Conservation (phyloP, 2,888 invertebrate genomes). For the Lithophane ornitopus region DNA sequence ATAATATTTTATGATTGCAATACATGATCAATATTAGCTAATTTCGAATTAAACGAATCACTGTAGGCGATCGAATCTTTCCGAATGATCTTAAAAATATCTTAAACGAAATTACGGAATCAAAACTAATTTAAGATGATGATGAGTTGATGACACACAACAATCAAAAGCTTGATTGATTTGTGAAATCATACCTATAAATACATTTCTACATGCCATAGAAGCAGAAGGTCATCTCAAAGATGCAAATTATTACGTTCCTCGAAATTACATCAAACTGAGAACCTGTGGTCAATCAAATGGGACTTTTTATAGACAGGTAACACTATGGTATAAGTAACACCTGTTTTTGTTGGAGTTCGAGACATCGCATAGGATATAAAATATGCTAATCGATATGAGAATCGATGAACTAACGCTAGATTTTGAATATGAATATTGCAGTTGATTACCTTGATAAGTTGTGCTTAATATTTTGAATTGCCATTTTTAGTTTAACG, state of each 20-base stretch:
- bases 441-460: constrained; percentile 26
- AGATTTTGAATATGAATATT: constrained; percentile 38
- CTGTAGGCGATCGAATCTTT: not conserved
- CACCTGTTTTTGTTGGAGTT: constrained; percentile 42
- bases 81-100: not conserved
- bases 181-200: constrained; percentile 40
- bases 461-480: constrained; percentile 14
- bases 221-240: constrained; percentile 15
- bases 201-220: constrained; percentile 12
- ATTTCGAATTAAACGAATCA: not conserved
- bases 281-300: constrained; percentile 43
- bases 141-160: constrained; percentile 26
- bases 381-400: constrained; percentile 54
- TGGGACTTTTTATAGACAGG: constrained; percentile 13
- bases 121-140: constrained; percentile 15
- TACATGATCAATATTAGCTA: constrained; percentile 16
- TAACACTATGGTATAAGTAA: constrained; percentile 33
- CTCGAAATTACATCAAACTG: constrained; percentile 26
- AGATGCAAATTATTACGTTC: constrained; percentile 47
- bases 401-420: constrained; percentile 22
- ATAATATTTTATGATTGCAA: constrained; percentile 34
- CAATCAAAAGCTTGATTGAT: constrained; percentile 56
- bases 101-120: constrained; percentile 6
- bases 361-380: constrained; percentile 39
- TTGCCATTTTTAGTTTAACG: constrained; percentile 14